These are phyloP conservation scores for Antechinus flavipes DNA, from an alignment of 2,113 vertebrate genomes.

Conservation along the genomic window DNA sequence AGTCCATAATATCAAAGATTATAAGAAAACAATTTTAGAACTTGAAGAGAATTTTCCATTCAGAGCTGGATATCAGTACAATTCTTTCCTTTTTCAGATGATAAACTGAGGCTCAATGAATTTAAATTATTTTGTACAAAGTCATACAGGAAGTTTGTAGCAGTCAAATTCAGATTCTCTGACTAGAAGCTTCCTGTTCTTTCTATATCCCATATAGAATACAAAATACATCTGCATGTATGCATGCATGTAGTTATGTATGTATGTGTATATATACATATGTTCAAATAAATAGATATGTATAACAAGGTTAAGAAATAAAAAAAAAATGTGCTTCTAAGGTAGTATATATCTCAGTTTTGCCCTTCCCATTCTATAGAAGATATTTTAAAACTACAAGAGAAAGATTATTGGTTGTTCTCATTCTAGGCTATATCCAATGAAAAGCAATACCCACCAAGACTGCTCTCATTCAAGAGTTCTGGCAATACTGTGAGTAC, in stretches of 20 bases:
- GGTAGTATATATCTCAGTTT: neutral
- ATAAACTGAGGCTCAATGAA: neutral
- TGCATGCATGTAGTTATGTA: too few relatives aligned
- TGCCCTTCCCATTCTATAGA: neutral
- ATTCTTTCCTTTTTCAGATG: neutral
- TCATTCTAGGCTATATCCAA: neutral
- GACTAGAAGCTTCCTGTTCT: neutral
- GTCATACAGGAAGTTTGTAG: neutral
- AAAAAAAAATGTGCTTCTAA: neutral
- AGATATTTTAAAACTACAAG: conserved; percentile 18
- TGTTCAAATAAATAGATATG: neutral
- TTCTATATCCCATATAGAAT: neutral
- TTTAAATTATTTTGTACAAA: neutral
- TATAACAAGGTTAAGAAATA: neutral
- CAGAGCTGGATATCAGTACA: neutral
- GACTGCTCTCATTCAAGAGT: neutral
- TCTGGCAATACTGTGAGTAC: neutral
- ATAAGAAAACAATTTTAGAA: neutral
- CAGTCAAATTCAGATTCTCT: neutral
- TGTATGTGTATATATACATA: too few relatives aligned
- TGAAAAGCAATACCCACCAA: neutral
- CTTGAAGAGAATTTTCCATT: neutral
- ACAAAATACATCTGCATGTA: too few relatives aligned
- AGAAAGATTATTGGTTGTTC: neutral
- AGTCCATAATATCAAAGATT: neutral